These are phyloP conservation scores for Hylomyscus alleni DNA, from an alignment of 2,797 vertebrate species.

Conservation along the genomic window DNA sequence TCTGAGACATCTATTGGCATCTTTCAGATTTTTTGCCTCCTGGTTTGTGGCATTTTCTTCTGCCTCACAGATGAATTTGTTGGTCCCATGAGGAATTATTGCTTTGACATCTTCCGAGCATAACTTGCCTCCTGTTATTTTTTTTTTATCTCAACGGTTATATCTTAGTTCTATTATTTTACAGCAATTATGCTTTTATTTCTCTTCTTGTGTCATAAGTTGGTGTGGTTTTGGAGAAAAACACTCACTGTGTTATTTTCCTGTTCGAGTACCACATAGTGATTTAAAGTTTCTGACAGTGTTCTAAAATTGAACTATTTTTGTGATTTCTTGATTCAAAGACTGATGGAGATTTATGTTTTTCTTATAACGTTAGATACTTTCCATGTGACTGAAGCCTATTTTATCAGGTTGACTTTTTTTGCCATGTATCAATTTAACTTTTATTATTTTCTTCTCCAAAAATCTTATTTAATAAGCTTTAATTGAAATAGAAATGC, in stretches of 20 bases:
- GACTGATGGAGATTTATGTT: constrained; percentile 32
- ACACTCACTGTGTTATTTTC: not conserved
- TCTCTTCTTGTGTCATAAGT: not conserved
- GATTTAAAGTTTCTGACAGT: not conserved
- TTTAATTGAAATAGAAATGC: not conserved
- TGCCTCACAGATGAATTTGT: not conserved
- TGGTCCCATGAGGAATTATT: not conserved
- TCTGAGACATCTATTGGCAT: not conserved
- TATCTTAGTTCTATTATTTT: constrained; percentile 19
- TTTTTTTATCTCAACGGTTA: not conserved
- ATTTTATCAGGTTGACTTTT: not conserved
- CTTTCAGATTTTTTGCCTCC: constrained; percentile 7
- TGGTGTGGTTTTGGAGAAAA: constrained; percentile 1
- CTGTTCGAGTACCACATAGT: not conserved
- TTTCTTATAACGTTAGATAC: not conserved
- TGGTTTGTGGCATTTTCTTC: not conserved
- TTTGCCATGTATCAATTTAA: not conserved
- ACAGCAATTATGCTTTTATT: not conserved
- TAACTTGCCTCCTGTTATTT: not conserved
- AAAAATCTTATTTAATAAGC: not conserved
- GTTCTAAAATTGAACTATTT: not conserved
- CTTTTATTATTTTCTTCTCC: not conserved
- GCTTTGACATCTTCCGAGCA: not conserved
- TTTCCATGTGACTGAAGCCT: not conserved
- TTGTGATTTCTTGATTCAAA: not conserved